These are phyloP conservation scores for Neogale vison DNA, from an alignment of 2,113 vertebrate genomes.

Conservation along the genomic window DNA sequence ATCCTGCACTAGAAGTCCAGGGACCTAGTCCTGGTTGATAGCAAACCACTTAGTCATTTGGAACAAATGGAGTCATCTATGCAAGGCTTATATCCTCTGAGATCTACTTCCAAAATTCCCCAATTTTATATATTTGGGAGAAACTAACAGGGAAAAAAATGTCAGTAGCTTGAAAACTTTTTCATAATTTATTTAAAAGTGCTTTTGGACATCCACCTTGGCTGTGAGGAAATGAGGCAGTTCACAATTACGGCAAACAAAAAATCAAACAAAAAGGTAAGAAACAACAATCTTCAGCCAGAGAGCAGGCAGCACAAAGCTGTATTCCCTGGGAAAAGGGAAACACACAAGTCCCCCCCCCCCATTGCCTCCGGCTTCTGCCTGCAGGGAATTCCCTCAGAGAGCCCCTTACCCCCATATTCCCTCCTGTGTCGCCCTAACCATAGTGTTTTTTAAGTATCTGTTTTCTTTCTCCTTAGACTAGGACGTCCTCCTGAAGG, in stretches of 20 bases:
- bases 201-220: not conserved
- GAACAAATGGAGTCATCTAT: not conserved
- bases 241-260: not conserved
- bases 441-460: not conserved
- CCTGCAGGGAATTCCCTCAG: not conserved
- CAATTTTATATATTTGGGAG: not conserved
- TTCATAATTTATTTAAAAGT: not conserved
- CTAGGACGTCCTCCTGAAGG: not conserved
- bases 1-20: not conserved
- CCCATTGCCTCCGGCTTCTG: not conserved
- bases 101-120: not conserved
- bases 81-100: not conserved
- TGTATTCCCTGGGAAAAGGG: not conserved
- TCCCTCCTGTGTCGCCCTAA: not conserved
- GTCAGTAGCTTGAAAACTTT: not conserved
- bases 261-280: not conserved
- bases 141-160: not conserved
- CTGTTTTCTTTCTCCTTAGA: not conserved
- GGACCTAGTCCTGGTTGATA: not conserved
- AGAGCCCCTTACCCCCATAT: not conserved
- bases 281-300: not conserved
- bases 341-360: accelerated
- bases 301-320: not conserved
- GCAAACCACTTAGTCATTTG: not conserved
- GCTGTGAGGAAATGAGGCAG: not conserved